Conservation (phyloP, 2,113 vertebrate genomes). For the Crotalus helleri region DNA sequence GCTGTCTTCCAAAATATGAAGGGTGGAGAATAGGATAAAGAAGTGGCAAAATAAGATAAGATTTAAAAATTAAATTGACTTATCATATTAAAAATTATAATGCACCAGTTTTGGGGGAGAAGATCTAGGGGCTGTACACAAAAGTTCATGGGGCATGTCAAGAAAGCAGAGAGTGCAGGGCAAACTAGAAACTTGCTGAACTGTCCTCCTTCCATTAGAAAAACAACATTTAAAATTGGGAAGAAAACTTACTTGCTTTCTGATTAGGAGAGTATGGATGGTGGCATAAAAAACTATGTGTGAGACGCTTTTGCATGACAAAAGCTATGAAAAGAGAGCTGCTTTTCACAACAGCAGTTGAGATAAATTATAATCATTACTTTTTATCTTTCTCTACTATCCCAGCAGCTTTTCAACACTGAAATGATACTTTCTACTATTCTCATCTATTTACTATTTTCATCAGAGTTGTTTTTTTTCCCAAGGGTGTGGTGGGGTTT, state of each 20-base stretch:
- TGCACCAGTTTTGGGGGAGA: not conserved
- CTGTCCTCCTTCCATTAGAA: not conserved
- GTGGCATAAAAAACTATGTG: not conserved
- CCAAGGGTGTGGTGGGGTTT: not conserved
- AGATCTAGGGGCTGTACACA: not conserved
- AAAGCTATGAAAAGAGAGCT: not conserved
- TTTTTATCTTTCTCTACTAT: not conserved
- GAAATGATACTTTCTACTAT: not conserved
- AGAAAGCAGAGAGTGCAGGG: not conserved
- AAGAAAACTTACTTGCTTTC: not conserved
- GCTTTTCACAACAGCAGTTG: not conserved
- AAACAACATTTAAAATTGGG: not conserved
- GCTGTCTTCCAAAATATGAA: not conserved
- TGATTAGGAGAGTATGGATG: not conserved
- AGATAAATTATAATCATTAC: not conserved
- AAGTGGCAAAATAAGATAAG: not conserved
- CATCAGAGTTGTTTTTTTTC: not conserved
- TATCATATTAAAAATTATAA: not conserved
- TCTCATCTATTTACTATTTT: not conserved
- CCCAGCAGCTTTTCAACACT: not conserved
- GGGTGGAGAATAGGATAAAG: not conserved
- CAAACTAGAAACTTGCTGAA: not conserved
- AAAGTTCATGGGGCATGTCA: not conserved
- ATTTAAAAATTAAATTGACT: not conserved
- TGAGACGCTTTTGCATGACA: not conserved